Percentiles rank a stretch among this genome's conserved stretches.
Evolutionary conservation across 2,113 vertebrate genomes (phyloP).

Genomic region (Nyctibius bracteatus): DNA sequence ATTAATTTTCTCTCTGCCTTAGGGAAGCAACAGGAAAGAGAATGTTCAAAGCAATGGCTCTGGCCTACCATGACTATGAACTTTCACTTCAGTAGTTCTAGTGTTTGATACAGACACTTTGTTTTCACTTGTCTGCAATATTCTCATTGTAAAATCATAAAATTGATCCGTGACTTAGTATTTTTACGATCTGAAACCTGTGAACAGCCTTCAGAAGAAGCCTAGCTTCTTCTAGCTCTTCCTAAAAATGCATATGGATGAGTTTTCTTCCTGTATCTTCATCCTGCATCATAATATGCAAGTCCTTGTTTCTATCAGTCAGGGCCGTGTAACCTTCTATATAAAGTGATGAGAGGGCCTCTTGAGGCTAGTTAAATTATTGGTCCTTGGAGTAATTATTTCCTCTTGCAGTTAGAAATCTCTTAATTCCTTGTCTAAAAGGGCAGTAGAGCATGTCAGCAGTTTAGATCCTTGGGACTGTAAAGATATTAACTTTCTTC

Average conservation of each 20-base stretch:
- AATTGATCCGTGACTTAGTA: background rate
- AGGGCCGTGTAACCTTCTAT: background rate
- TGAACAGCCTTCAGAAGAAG: background rate
- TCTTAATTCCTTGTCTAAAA: background rate
- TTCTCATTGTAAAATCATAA: background rate
- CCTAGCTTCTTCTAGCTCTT: background rate
- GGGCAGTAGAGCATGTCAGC: background rate
- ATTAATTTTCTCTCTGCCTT: background rate
- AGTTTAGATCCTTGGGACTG: background rate
- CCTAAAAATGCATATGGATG: background rate
- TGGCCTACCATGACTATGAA: background rate
- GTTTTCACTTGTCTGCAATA: constrained; percentile 5
- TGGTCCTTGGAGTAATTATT: background rate
- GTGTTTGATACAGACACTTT: background rate
- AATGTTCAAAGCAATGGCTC: background rate
- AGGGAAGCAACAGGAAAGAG: background rate
- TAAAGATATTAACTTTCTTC: background rate
- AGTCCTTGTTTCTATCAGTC: background rate
- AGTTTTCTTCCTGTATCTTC: background rate
- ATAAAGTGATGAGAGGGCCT: background rate
- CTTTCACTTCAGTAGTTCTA: background rate
- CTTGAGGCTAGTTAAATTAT: background rate
- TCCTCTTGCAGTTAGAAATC: background rate
- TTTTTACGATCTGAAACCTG: background rate
- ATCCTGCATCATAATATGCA: background rate